These are phyloP conservation scores for Ophiothrix spiculata DNA, from an alignment of 35 echinoderm and acorn worm species.

Conservation along the genomic window DNA sequence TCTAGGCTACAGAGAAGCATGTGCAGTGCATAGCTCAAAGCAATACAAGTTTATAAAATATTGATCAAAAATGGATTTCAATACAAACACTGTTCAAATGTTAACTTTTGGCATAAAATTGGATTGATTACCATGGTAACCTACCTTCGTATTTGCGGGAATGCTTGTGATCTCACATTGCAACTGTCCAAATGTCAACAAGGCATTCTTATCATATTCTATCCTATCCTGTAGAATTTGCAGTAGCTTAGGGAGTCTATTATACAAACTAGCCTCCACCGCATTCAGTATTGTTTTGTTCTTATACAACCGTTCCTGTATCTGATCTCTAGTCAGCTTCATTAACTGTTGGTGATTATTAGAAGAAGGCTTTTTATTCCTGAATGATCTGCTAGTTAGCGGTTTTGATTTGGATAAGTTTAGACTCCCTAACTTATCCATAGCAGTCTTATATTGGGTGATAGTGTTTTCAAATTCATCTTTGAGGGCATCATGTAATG, in stretches of 20 bases:
- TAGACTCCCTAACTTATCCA: constrained; percentile 66
- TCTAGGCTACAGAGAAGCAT: no score
- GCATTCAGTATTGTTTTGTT: constrained; percentile 93
- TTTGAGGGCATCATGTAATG: constrained; percentile 86
- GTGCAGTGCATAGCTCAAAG: no score
- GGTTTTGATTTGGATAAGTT: constrained; percentile 73
- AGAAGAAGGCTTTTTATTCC: constrained; percentile 35
- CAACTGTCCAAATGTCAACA: constrained; percentile 78
- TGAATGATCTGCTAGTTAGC: constrained; percentile 46
- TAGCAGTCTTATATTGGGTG: constrained; percentile 58
- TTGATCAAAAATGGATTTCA: no score
- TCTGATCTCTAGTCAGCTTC: constrained; percentile 67
- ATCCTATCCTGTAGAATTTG: constrained; percentile 74
- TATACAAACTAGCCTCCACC: constrained; percentile 69
- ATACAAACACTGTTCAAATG: no score
- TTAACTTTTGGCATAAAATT: not conserved
- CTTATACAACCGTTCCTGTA: constrained; percentile 81
- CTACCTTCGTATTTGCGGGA: constrained; percentile 61
- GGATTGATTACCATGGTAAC: not conserved
- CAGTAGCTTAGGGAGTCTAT: constrained; percentile 66
- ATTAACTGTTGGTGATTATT: constrained; percentile 85
- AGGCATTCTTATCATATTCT: constrained; percentile 92
- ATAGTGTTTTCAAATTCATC: constrained; percentile 70
- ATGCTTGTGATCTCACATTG: constrained; percentile 80
- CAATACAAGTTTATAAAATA: no score